Percentiles rank a stretch among this genome's conserved stretches.
These are phyloP conservation scores for Jacana jacana DNA, from an alignment of 2,113 vertebrate genomes.

Conservation along the genomic window DNA sequence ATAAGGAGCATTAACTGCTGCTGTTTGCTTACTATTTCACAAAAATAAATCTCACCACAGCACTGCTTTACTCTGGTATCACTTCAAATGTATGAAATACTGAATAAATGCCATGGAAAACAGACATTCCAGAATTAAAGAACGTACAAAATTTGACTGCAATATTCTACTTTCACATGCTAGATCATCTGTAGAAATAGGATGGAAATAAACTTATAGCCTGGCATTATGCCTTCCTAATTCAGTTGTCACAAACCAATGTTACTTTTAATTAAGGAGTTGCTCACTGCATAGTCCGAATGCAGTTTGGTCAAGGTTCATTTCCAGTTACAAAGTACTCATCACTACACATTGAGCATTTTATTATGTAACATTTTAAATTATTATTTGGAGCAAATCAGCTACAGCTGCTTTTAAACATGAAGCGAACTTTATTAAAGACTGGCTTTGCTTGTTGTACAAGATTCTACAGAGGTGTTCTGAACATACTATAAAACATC, in stretches of 20 bases:
- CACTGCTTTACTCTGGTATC: neutral
- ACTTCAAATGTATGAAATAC: neutral
- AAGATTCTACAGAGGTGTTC: neutral
- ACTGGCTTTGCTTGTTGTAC: neutral
- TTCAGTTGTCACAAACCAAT: neutral
- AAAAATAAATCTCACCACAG: neutral
- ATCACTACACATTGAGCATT: neutral
- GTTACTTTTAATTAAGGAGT: neutral
- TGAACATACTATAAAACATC: neutral
- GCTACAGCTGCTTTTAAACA: neutral
- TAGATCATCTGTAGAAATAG: neutral
- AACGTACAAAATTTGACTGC: neutral
- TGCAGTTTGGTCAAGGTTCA: neutral
- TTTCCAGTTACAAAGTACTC: neutral
- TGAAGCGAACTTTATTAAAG: neutral
- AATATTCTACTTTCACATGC: neutral
- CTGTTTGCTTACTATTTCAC: neutral
- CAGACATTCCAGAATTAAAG: neutral
- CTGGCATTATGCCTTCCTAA: neutral
- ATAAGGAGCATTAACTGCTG: neutral
- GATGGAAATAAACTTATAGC: neutral
- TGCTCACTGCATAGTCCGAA: neutral
- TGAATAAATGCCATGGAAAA: neutral
- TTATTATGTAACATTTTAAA: neutral
- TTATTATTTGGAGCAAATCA: neutral